phyloP scores from a whole-genome alignment of 2,113 vertebrate species.

The Erythrolamprus reginae region DNA sequence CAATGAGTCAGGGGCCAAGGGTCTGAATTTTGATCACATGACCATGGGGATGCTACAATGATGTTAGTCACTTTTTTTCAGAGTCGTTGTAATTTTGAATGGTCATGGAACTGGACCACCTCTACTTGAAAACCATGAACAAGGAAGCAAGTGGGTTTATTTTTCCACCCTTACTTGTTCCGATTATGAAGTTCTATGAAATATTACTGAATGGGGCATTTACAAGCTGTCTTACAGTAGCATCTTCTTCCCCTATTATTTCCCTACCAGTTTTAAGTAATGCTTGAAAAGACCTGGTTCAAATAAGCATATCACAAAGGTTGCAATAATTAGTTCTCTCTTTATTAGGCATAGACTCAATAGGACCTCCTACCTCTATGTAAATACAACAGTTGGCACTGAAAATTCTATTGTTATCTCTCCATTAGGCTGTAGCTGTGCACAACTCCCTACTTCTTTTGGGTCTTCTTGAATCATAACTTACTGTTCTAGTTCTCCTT shows the following conservation, averaged over 20 bases:
- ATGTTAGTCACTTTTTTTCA: too few species aligned
- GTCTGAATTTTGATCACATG: too few species aligned
- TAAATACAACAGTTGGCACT: not conserved
- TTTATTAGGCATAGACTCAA: not conserved
- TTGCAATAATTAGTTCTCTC: not conserved
- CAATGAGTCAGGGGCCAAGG: too few species aligned
- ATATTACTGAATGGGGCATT: not conserved
- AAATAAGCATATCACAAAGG: not conserved
- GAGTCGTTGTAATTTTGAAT: too few species aligned
- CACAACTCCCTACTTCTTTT: not conserved
- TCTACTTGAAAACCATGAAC: not conserved
- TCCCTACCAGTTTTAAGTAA: not conserved
- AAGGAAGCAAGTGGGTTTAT: not conserved
- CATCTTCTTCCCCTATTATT: not conserved
- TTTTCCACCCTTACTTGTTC: too few species aligned
- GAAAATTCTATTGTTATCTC: not conserved
- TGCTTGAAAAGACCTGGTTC: not conserved
- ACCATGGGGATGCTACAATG: too few species aligned
- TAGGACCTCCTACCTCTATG: not conserved
- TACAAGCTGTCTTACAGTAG: too few species aligned
- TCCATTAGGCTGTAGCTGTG: not conserved
- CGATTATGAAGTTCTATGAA: too few species aligned
- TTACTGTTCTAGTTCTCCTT: not conserved
- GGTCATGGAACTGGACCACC: too few species aligned
- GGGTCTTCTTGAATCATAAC: not conserved